Evolutionary conservation across 2,888 invertebrate species (phyloP).

Genomic region (Morpho deidamia): DNA sequence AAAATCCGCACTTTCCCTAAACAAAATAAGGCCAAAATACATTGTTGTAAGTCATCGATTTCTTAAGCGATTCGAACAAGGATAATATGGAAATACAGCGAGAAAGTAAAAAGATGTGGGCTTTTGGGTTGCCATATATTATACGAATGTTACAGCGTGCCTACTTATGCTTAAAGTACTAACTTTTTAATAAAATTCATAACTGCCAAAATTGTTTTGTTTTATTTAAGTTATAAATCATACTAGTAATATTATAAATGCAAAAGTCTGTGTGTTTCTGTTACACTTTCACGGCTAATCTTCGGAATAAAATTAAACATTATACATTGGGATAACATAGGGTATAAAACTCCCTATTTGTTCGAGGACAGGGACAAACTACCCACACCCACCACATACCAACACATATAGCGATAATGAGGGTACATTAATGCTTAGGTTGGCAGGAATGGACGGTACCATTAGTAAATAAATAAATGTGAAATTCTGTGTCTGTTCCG

Average conservation of each 20-base stretch:
- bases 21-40: neutral
- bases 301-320: neutral
- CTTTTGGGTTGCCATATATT: conserved; percentile 66
- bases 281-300: neutral
- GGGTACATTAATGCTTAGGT: too few relatives aligned
- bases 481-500: too few relatives aligned
- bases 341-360: too few relatives aligned
- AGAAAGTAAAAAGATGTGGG: conserved; percentile 63
- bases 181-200: conserved; percentile 19
- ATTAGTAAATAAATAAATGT: too few relatives aligned
- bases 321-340: neutral
- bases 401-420: too few relatives aligned
- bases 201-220: neutral
- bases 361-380: too few relatives aligned
- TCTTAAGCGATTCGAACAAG: neutral
- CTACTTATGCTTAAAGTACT: conserved; percentile 37
- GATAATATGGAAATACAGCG: conserved; percentile 9
- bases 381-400: too few relatives aligned
- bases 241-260: neutral
- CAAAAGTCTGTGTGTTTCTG: neutral
- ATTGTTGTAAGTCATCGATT: neutral
- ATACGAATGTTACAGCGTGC: conserved; percentile 32
- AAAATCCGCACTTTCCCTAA: neutral
- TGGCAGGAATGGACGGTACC: too few relatives aligned
- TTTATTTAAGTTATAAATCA: neutral